A percentile compares a stretch with the other conserved stretches of the same genome.
phyloP scores from a whole-genome alignment of 2,797 vertebrate genomes.

The Uromys caudimaculatus region DNA sequence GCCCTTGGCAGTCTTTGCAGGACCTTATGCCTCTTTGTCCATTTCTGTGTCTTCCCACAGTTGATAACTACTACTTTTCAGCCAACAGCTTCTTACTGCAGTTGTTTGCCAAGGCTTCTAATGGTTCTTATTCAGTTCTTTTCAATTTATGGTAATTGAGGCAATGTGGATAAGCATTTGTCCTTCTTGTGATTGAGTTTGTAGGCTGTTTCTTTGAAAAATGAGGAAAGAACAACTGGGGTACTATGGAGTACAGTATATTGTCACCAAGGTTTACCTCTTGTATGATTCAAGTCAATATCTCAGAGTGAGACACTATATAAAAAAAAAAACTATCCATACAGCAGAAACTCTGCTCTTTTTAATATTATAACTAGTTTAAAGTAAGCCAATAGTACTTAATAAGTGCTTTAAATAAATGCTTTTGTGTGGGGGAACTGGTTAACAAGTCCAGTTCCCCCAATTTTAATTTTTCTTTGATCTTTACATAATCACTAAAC shows the following conservation, averaged over 20 bases:
- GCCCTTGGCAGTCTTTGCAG: not conserved
- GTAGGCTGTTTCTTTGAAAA: not conserved
- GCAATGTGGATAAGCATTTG: not conserved
- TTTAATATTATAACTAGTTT: not conserved
- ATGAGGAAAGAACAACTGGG: not conserved
- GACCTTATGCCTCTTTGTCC: not conserved
- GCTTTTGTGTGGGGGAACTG: not conserved
- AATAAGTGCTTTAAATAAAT: conserved; percentile 40
- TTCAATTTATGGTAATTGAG: conserved; percentile 8
- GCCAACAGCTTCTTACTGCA: not conserved
- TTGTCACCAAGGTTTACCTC: not conserved
- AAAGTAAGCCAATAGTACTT: not conserved
- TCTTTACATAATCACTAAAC: not conserved
- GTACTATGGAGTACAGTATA: not conserved
- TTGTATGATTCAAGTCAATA: not conserved
- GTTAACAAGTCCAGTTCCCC: not conserved
- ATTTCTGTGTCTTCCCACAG: not conserved
- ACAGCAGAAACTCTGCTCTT: not conserved
- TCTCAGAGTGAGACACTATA: not conserved
- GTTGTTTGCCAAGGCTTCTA: not conserved
- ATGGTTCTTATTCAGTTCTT: not conserved
- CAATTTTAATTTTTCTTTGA: not conserved
- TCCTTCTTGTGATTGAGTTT: not conserved
- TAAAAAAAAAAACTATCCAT: conserved; percentile 50
- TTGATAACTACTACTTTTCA: conserved; percentile 30